These are phyloP conservation scores for Betta splendens DNA, from an alignment of 2,797 vertebrate species.

Conservation along the genomic window DNA sequence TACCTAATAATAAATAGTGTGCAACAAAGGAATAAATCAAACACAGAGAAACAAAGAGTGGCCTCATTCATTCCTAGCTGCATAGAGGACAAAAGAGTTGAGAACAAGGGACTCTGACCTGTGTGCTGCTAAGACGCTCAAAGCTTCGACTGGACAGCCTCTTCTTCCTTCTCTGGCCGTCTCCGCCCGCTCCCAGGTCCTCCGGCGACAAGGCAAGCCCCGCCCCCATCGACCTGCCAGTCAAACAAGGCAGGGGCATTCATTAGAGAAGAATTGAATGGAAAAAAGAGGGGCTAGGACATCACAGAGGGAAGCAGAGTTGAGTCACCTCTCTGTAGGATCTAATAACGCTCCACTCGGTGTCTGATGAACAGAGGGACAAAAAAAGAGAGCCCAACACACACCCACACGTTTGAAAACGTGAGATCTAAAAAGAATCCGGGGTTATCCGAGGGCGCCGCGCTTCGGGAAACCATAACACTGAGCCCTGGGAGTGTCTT, in stretches of 20 bases:
- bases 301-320: conserved; percentile 61
- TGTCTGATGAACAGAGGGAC: conserved; percentile 56
- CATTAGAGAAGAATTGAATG: conserved; percentile 66
- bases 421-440: conserved; percentile 65
- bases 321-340: conserved; percentile 69
- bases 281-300: conserved; percentile 46
- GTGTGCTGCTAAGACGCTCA: conserved; percentile 78
- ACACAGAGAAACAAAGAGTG: conserved; percentile 59
- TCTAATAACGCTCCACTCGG: conserved; percentile 59
- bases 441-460: conserved; percentile 62
- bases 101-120: conserved; percentile 78
- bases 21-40: conserved; percentile 63
- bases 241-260: conserved; percentile 73
- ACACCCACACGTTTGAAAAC: conserved; percentile 56
- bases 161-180: conserved; percentile 87
- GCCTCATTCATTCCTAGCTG: conserved; percentile 51
- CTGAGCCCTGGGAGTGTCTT: conserved; percentile 52
- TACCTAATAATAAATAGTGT: conserved; percentile 67
- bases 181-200: conserved; percentile 81
- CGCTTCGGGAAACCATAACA: conserved; percentile 51
- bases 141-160: conserved; percentile 85
- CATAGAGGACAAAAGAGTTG: conserved; percentile 50
- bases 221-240: conserved; percentile 85
- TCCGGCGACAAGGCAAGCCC: conserved; percentile 86
- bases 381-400: conserved; percentile 36